Conservation (phyloP, 2,113 vertebrate genomes). For the Eurypyga helias region DNA sequence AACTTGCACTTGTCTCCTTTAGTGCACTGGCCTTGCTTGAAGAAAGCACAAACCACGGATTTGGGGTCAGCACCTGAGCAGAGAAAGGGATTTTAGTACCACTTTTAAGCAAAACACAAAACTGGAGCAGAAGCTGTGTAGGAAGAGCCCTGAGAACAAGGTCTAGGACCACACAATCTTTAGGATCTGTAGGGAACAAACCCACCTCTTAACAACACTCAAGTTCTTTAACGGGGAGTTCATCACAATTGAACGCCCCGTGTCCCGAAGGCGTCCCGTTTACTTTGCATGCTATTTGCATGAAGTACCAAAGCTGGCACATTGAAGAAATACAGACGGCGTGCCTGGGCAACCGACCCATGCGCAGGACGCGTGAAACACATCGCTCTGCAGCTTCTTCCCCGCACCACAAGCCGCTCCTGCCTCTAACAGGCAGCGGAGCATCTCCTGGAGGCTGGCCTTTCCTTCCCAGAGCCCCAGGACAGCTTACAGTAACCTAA, state of each 20-base stretch:
- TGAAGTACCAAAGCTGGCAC: neutral
- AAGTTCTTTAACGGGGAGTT: neutral
- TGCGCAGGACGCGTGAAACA: neutral
- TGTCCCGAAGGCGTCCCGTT: neutral
- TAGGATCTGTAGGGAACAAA: neutral
- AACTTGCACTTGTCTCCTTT: conserved; percentile 99
- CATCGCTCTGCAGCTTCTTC: neutral
- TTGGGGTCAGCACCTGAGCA: conserved; percentile 93
- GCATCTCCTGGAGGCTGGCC: neutral
- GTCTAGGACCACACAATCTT: neutral
- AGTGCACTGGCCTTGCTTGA: conserved; percentile 97
- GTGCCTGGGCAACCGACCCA: neutral
- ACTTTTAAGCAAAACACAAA: neutral
- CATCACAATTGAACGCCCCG: neutral
- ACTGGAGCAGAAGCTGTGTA: neutral
- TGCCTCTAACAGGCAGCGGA: neutral
- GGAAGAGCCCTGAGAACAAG: neutral
- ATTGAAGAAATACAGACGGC: neutral
- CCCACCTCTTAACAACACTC: accelerated
- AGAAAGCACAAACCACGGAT: conserved; percentile 97
- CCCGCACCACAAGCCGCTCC: neutral
- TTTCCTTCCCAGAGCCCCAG: neutral
- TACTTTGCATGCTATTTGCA: neutral
- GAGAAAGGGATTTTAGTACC: neutral
- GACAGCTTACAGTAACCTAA: neutral